Evolutionary conservation across 2,113 vertebrate genomes (phyloP).

Genomic region (Boulengeromyrus knoepffleri): DNA sequence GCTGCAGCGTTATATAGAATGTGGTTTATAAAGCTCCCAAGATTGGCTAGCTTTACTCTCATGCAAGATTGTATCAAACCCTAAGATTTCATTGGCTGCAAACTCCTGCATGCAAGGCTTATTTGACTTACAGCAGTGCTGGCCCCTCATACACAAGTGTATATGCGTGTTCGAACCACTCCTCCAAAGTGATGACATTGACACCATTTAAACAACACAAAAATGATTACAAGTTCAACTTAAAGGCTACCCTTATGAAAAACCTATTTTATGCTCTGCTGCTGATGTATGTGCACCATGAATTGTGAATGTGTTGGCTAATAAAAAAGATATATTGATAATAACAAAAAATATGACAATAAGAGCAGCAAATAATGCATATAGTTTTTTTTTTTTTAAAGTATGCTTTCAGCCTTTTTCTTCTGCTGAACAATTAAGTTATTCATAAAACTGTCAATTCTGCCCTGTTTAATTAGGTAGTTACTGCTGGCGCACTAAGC

Average conservation of each 20-base stretch:
- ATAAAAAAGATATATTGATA: conserved; percentile 3
- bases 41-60: conserved; percentile 27
- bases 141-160: conserved; percentile 34
- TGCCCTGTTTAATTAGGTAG: conserved; percentile 37
- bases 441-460: conserved; percentile 36
- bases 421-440: conserved; percentile 25
- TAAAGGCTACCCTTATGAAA: conserved; percentile 24
- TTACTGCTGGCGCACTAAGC: conserved; percentile 29
- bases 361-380: conserved; percentile 14
- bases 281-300: conserved; percentile 1
- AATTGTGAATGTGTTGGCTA: conserved; percentile 12
- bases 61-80: conserved; percentile 32
- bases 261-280: conserved; percentile 16
- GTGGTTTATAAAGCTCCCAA: neutral
- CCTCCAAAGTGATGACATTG: conserved; percentile 34
- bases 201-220: conserved; percentile 35
- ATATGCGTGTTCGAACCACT: conserved; percentile 33
- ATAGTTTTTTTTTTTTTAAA: conserved; percentile 13
- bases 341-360: conserved; percentile 6
- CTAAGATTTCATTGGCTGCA: conserved; percentile 33
- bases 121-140: conserved; percentile 34
- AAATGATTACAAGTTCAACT: conserved; percentile 32
- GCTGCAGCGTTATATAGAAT: neutral
- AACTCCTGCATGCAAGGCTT: conserved; percentile 34
- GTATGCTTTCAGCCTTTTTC: conserved; percentile 21